A percentile compares a stretch with the other conserved stretches of the same genome.
These are phyloP conservation scores for Chirona hameri DNA, from an alignment of 2,888 invertebrate species.

Conservation along the genomic window DNA sequence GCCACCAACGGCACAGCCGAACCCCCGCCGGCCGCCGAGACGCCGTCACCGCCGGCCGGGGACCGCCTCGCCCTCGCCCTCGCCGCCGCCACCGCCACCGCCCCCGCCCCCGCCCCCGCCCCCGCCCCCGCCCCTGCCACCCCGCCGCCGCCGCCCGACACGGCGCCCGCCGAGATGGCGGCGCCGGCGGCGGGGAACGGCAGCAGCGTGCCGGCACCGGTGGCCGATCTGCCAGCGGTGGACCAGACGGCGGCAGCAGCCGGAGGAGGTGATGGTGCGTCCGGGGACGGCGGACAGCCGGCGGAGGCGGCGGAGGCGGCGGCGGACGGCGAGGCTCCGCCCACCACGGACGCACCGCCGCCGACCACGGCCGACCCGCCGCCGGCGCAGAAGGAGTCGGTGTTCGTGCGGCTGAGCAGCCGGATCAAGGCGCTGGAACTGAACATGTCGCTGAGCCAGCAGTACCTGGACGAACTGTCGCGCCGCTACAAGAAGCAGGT, in stretches of 20 bases:
- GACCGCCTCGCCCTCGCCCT: not conserved
- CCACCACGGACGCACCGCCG: constrained; percentile 40
- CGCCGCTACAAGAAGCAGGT: constrained; percentile 93
- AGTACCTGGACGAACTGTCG: constrained; percentile 94
- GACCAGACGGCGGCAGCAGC: constrained; percentile 2
- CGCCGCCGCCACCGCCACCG: not conserved
- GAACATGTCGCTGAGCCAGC: constrained; percentile 94
- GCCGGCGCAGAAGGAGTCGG: constrained; percentile 76
- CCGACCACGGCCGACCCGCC: constrained; percentile 47
- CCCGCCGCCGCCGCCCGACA: not conserved
- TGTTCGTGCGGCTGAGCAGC: constrained; percentile 92
- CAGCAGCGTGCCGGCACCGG: constrained; percentile 30
- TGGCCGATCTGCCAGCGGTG: constrained; percentile 22
- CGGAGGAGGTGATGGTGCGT: not conserved
- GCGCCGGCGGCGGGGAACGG: not conserved
- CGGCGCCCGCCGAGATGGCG: not conserved
- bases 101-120: constrained; percentile 22
- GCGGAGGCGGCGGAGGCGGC: too few relatives aligned
- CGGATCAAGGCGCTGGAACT: constrained; percentile 92
- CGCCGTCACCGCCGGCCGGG: not conserved
- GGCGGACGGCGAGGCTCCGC: too few relatives aligned
- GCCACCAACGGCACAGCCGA: not conserved
- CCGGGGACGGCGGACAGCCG: constrained; percentile 26
- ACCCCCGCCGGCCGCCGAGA: not conserved
- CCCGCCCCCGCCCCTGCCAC: constrained; percentile 4